Conservation (phyloP, 2,113 vertebrate genomes). For the Nothoprocta perdicaria region DNA sequence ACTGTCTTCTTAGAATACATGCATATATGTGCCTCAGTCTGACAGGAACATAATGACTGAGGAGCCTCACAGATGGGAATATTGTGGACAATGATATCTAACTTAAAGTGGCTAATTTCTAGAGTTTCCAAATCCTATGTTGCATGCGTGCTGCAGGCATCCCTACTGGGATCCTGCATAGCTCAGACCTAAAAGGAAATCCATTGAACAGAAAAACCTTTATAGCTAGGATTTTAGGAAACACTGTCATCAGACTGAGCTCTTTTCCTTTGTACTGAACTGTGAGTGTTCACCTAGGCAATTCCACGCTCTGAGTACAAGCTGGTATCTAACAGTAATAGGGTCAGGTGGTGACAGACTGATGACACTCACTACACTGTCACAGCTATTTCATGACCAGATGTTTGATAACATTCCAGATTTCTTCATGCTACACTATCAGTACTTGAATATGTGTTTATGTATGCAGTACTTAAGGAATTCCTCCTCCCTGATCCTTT, state of each 20-base stretch:
- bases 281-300: background rate
- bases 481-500: background rate
- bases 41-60: background rate
- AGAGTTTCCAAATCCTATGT: background rate
- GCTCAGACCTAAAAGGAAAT: background rate
- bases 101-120: background rate
- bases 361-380: background rate
- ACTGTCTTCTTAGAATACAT: background rate
- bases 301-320: background rate
- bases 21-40: background rate
- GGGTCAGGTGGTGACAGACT: background rate
- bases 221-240: background rate
- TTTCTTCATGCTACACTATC: background rate
- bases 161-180: background rate
- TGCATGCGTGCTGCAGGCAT: background rate
- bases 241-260: background rate
- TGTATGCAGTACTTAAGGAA: background rate
- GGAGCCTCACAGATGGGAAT: background rate
- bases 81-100: background rate
- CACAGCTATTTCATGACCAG: background rate
- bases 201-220: background rate
- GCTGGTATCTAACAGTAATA: background rate
- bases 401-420: background rate
- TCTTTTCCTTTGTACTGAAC: background rate
- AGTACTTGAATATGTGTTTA: background rate